Evolutionary conservation across 2,113 vertebrate species (phyloP).

Genomic region (Chaetodon trifascialis): DNA sequence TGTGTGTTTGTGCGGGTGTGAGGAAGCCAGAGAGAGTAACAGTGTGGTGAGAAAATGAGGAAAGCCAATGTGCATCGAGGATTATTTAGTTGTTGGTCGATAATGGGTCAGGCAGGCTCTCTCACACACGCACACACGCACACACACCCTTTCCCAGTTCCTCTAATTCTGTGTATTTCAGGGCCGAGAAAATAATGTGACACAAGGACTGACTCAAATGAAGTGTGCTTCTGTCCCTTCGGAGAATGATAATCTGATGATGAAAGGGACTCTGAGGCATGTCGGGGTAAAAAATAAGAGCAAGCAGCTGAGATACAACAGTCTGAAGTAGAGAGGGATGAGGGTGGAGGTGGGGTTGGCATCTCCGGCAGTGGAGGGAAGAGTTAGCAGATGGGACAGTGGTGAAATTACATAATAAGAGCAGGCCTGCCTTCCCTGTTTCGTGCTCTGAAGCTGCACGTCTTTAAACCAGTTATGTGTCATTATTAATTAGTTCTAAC

Average conservation of each 20-base stretch:
- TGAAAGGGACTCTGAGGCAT: background rate
- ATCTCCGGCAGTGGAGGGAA: background rate
- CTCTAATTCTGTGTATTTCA: constrained; percentile 7
- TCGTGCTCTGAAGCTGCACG: background rate
- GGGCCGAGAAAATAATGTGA: background rate
- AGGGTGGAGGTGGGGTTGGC: constrained; percentile 7
- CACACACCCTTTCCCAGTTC: constrained; percentile 10
- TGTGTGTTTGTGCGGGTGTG: constrained; percentile 2
- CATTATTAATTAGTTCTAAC: background rate
- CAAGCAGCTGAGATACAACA: background rate
- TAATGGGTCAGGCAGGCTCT: constrained; percentile 28
- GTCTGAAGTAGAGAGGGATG: background rate
- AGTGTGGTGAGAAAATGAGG: constrained; percentile 42
- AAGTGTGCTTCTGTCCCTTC: background rate
- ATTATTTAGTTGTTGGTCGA: constrained; percentile 64
- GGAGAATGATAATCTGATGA: constrained; percentile 19
- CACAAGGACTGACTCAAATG: constrained; percentile 14
- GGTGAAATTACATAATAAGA: constrained; percentile 21
- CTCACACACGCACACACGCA: background rate
- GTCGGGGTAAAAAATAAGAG: background rate
- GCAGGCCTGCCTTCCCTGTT: background rate
- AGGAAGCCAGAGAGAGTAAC: constrained; percentile 8
- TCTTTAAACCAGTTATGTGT: background rate
- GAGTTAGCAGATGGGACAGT: background rate
- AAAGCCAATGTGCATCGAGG: constrained; percentile 17